Conservation (phyloP, 2,888 invertebrate species). For the Meandrusa payeni region DNA sequence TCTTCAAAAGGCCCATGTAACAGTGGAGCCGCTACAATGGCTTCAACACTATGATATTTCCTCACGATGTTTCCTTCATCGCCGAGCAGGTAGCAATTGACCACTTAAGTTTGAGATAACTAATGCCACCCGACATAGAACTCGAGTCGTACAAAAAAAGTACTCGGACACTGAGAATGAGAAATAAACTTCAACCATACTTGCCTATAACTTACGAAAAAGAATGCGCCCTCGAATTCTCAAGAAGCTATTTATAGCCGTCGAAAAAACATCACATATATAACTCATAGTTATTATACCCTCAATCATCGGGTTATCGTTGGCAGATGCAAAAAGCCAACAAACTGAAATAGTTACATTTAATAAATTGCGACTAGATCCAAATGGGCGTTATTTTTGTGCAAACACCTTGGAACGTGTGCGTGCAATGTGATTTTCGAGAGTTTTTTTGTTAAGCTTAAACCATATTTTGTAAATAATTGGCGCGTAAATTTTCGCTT, state of each 20-base stretch:
- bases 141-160: too few species aligned
- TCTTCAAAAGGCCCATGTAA: too few species aligned
- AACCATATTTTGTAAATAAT: slow-evolving; percentile 7
- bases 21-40: too few species aligned
- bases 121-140: too few species aligned
- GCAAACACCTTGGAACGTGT: not conserved
- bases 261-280: slow-evolving; percentile 1
- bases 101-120: too few species aligned
- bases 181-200: too few species aligned
- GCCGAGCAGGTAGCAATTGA: too few species aligned
- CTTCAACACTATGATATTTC: too few species aligned
- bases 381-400: slow-evolving; percentile 1
- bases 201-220: slow-evolving; percentile 3
- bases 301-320: slow-evolving; percentile 10
- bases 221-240: slow-evolving; percentile 6
- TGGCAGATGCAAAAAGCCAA: slow-evolving; percentile 11
- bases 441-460: too few species aligned
- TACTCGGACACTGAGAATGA: too few species aligned
- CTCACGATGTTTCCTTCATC: too few species aligned
- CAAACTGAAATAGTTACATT: slow-evolving; percentile 5
- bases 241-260: not conserved
- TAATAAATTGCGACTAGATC: slow-evolving; percentile 7
- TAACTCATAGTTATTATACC: slow-evolving; percentile 8
- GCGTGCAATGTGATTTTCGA: not conserved
- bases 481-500: not conserved